Percentiles rank a stretch among this genome's conserved stretches.
These are phyloP conservation scores for Bufotes viridis DNA, from an alignment of 2,797 vertebrate genomes.

Conservation along the genomic window DNA sequence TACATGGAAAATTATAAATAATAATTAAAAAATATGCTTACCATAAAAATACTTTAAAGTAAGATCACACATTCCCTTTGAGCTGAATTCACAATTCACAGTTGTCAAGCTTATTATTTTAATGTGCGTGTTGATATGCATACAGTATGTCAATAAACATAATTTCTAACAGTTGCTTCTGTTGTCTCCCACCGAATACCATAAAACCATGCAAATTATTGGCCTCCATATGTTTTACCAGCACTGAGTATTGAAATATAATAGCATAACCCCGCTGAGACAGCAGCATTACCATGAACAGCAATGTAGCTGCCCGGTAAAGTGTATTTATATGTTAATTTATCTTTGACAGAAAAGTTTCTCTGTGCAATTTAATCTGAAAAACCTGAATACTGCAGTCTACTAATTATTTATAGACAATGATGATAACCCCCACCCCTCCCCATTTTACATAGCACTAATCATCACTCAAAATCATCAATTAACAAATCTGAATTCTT, in stretches of 20 bases:
- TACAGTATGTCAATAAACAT: background rate
- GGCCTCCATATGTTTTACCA: background rate
- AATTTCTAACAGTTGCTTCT: background rate
- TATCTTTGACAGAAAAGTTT: background rate
- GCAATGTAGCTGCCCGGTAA: background rate
- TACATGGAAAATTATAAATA: too few relatives aligned
- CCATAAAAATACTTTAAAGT: background rate
- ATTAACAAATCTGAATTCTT: constrained; percentile 47
- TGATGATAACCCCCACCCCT: background rate
- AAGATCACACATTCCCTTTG: background rate
- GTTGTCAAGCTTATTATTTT: background rate
- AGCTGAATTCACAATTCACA: background rate
- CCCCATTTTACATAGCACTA: constrained; percentile 41
- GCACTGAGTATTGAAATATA: constrained; percentile 3
- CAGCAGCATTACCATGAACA: background rate
- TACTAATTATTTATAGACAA: constrained; percentile 4
- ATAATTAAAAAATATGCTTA: too few relatives aligned
- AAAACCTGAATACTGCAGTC: background rate
- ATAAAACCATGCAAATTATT: constrained; percentile 5
- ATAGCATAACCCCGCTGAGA: constrained; percentile 20
- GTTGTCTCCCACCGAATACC: background rate
- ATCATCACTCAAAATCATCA: constrained; percentile 43
- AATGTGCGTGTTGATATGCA: background rate
- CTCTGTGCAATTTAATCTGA: background rate
- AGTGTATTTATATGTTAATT: constrained; percentile 9